These are phyloP conservation scores for Scaptomyza reducta DNA, from an alignment of 2,888 invertebrate genomes.

Conservation along the genomic window DNA sequence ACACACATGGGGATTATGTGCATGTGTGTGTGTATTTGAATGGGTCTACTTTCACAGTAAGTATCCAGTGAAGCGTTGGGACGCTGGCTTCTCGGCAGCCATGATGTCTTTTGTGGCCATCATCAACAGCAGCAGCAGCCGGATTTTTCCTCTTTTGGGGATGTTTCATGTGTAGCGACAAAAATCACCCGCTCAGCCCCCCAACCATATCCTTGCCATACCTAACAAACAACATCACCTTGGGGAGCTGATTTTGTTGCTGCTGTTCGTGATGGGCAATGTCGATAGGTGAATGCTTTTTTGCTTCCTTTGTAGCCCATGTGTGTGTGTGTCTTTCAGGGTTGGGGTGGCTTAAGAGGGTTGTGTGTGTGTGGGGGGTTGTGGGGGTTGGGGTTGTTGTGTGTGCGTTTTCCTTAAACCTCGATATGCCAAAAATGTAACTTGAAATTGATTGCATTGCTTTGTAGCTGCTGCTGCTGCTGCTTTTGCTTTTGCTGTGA, in stretches of 20 bases:
- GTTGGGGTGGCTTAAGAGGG: neutral
- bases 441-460: slow-evolving; percentile 80
- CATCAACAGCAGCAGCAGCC: slow-evolving; percentile 29
- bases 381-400: slow-evolving; percentile 11
- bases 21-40: slow-evolving; percentile 55
- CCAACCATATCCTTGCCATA: neutral
- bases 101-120: slow-evolving; percentile 82
- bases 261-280: slow-evolving; percentile 66
- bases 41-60: slow-evolving; percentile 62
- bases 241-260: slow-evolving; percentile 50
- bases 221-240: slow-evolving; percentile 10
- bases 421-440: slow-evolving; percentile 79
- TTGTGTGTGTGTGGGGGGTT: neutral
- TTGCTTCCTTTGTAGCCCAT: slow-evolving; percentile 16
- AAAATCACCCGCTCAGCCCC: neutral
- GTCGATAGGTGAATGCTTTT: slow-evolving; percentile 71
- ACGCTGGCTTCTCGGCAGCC: slow-evolving; percentile 76
- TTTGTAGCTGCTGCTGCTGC: slow-evolving; percentile 59
- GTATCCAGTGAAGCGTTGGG: slow-evolving; percentile 76
- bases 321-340: slow-evolving; percentile 24
- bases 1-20: slow-evolving; percentile 30
- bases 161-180: slow-evolving; percentile 44
- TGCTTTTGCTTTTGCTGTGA: slow-evolving; percentile 45
- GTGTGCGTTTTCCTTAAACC: slow-evolving; percentile 36
- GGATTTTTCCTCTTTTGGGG: slow-evolving; percentile 64